Percentiles rank a stretch among this genome's conserved stretches.
These are phyloP conservation scores for Nebria brevicollis DNA, from an alignment of 2,888 invertebrate genomes.

Conservation along the genomic window DNA sequence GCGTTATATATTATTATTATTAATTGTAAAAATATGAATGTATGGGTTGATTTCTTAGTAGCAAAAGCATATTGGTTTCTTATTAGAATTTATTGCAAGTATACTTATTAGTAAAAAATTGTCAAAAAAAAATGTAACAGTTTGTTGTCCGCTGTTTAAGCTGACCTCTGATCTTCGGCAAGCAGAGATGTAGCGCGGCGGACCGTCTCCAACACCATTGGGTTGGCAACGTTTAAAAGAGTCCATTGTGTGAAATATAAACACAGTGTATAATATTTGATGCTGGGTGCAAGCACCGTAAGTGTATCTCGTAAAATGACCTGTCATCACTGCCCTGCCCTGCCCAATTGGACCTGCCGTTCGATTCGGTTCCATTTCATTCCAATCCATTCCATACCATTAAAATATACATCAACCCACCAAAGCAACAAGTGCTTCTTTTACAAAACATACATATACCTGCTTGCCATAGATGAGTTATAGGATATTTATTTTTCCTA, in stretches of 20 bases:
- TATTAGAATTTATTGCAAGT: too few relatives aligned
- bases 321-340: conserved; percentile 21
- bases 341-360: conserved; percentile 18
- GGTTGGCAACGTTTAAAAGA: conserved; percentile 27
- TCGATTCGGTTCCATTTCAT: conserved; percentile 14
- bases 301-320: conserved; percentile 19
- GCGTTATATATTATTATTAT: too few relatives aligned
- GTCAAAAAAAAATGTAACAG: background rate
- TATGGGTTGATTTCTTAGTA: too few relatives aligned
- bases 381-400: conserved; percentile 6
- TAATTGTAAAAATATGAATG: too few relatives aligned
- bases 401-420: background rate
- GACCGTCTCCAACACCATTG: conserved; percentile 31
- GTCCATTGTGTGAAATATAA: conserved; percentile 41
- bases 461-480: too few relatives aligned
- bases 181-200: conserved; percentile 21
- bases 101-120: too few relatives aligned
- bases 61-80: too few relatives aligned
- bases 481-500: background rate
- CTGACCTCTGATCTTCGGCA: conserved; percentile 37
- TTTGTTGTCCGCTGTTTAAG: conserved; percentile 22
- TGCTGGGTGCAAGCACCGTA: background rate
- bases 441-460: conserved; percentile 53
- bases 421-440: conserved; percentile 52
- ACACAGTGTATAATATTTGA: conserved; percentile 19